phyloP scores from a whole-genome alignment of 2,797 vertebrate genomes.

The Onychomys torridus region DNA sequence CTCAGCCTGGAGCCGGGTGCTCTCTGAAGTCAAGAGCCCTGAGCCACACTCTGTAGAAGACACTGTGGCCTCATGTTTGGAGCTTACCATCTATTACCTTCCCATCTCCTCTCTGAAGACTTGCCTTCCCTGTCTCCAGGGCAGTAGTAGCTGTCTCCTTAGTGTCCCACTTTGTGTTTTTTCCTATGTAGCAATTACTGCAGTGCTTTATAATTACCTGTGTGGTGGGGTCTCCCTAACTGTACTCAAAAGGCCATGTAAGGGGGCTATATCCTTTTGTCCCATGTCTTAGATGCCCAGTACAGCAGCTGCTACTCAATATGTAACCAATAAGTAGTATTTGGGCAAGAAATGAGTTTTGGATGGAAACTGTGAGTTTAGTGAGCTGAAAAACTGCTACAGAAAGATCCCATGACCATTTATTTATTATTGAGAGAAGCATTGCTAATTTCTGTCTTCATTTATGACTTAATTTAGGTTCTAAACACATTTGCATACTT shows the following conservation, averaged over 20 bases:
- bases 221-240: neutral
- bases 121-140: neutral
- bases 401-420: neutral
- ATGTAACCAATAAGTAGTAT: neutral
- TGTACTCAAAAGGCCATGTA: neutral
- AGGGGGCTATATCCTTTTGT: neutral
- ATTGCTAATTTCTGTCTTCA: neutral
- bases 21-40: neutral
- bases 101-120: neutral
- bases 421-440: neutral
- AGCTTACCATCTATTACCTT: neutral
- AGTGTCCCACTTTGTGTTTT: neutral
- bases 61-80: neutral
- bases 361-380: neutral
- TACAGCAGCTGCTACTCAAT: neutral
- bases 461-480: slow-evolving; percentile 3
- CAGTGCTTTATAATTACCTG: neutral
- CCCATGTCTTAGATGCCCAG: neutral
- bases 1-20: neutral
- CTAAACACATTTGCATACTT: slow-evolving; percentile 1
- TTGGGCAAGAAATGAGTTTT: neutral
- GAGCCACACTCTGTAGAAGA: neutral
- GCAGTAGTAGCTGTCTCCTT: neutral
- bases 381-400: neutral
- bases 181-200: neutral